Conservation (phyloP, 2,888 invertebrate species). For the Ophion ventricosus region DNA sequence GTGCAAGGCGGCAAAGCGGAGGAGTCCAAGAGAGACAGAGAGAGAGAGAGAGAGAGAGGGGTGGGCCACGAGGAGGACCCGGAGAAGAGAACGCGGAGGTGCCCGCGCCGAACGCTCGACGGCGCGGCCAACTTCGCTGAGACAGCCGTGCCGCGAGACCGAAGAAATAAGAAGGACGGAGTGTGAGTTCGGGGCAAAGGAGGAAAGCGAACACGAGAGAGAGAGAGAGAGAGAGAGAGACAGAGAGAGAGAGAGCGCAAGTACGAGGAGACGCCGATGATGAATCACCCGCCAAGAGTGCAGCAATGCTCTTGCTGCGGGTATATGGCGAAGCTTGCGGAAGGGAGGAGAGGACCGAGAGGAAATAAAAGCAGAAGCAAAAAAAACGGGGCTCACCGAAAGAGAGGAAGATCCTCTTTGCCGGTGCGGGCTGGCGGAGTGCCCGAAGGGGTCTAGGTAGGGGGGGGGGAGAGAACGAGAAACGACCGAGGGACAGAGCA, state of each 20-base stretch:
- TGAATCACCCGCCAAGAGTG: conserved; percentile 76
- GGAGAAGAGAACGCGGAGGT: conserved; percentile 65
- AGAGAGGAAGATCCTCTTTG: conserved; percentile 53
- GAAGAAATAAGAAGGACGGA: conserved; percentile 61
- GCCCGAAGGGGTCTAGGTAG: conserved; percentile 49
- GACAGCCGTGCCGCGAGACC: conserved; percentile 61
- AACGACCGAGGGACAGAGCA: conserved; percentile 39
- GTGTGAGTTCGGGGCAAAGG: conserved; percentile 14
- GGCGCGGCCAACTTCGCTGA: conserved; percentile 56
- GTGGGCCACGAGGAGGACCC: conserved; percentile 40
- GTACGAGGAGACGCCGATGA: conserved; percentile 77
- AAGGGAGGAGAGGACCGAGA: conserved; percentile 53
- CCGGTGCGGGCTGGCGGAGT: conserved; percentile 57
- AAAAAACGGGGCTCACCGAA: conserved; percentile 54
- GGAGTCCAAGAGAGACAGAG: conserved; percentile 44
- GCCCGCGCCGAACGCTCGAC: conserved; percentile 57
- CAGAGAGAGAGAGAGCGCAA: conserved; percentile 68
- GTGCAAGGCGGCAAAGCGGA: conserved; percentile 59
- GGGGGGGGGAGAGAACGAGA: conserved; percentile 33
- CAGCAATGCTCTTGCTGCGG: conserved; percentile 59
- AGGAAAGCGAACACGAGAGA: conserved; percentile 27
- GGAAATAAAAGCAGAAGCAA: conserved; percentile 49
- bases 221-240: conserved; percentile 68
- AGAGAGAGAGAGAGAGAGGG: conserved; percentile 51
- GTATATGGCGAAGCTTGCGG: conserved; percentile 66